Evolutionary conservation across 2,113 vertebrate species (phyloP).

Genomic region (Cololabis saira): DNA sequence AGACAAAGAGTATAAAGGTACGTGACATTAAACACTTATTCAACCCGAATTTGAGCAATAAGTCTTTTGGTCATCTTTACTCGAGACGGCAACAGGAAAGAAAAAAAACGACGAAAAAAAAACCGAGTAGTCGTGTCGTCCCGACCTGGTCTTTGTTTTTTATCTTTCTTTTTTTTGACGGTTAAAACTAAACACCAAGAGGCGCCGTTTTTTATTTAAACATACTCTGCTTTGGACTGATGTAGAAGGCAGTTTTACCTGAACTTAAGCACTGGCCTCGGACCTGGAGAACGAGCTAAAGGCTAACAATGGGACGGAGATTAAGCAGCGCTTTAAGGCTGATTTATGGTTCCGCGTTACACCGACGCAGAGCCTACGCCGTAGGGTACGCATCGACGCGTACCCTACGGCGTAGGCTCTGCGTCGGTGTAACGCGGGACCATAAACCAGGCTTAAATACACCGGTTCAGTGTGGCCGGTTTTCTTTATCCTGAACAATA

Average conservation of each 20-base stretch:
- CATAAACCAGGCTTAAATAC: too few species aligned
- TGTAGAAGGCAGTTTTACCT: not conserved
- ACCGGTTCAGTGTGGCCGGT: slow-evolving; percentile 8
- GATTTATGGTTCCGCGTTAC: too few species aligned
- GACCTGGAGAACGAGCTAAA: slow-evolving; percentile 36
- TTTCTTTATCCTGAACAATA: not conserved
- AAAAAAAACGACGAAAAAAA: slow-evolving; percentile 1
- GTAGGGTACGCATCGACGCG: too few species aligned
- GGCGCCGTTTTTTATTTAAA: not conserved
- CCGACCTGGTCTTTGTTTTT: slow-evolving; percentile 34
- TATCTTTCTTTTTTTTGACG: slow-evolving; percentile 35
- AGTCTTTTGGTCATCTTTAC: slow-evolving; percentile 32
- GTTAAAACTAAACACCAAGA: not conserved
- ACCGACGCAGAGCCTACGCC: too few species aligned
- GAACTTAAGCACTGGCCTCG: slow-evolving; percentile 2
- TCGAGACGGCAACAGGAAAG: slow-evolving; percentile 30
- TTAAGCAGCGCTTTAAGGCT: slow-evolving; percentile 17
- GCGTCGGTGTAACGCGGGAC: too few species aligned
- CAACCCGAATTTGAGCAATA: slow-evolving; percentile 14
- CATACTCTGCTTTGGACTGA: not conserved
- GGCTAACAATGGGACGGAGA: slow-evolving; percentile 76
- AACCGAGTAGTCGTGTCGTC: slow-evolving; percentile 41
- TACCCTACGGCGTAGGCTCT: too few species aligned
- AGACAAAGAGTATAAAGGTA: slow-evolving; percentile 78
- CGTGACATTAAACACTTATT: slow-evolving; percentile 3